Evolutionary conservation across 2,888 invertebrate genomes (phyloP).

Genomic region (Tetanocera ferruginea): DNA sequence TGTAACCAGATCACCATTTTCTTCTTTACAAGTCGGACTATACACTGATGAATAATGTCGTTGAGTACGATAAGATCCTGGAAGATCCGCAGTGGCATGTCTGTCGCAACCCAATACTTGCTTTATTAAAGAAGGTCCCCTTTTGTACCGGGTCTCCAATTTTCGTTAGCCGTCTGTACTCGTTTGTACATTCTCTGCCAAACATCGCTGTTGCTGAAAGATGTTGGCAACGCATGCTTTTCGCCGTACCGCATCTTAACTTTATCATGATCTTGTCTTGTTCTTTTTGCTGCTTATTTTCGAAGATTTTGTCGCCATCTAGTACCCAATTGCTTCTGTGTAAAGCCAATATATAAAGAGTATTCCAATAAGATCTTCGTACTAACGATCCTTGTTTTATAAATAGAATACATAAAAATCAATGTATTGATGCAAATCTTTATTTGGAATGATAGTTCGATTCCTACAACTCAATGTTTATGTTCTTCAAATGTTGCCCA

Average conservation of each 20-base stretch:
- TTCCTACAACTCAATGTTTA: no score
- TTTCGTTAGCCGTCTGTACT: conserved; percentile 47
- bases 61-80: conserved; percentile 44
- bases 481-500: no score
- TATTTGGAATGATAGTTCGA: no score
- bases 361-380: no score
- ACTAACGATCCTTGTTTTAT: no score
- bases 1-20: no score
- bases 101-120: conserved; percentile 48
- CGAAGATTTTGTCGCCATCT: no score
- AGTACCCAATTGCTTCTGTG: no score
- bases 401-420: no score
- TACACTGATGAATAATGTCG: conserved; percentile 48
- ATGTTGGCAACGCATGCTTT: conserved; percentile 32
- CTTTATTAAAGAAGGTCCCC: conserved; percentile 50
- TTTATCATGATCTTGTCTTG: conserved; percentile 15
- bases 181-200: conserved; percentile 41
- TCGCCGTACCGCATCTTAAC: conserved; percentile 39
- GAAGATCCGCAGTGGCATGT: conserved; percentile 50
- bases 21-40: no score
- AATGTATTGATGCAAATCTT: no score
- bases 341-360: no score
- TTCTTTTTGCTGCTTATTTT: conserved; percentile 5
- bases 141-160: conserved; percentile 47
- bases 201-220: conserved; percentile 35